Evolutionary conservation across 1,140 invertebrate genomes (phyloP), one percentile per base, ranked within the genome.

Genomic region (Pygmarrhopalites habei): DNA sequence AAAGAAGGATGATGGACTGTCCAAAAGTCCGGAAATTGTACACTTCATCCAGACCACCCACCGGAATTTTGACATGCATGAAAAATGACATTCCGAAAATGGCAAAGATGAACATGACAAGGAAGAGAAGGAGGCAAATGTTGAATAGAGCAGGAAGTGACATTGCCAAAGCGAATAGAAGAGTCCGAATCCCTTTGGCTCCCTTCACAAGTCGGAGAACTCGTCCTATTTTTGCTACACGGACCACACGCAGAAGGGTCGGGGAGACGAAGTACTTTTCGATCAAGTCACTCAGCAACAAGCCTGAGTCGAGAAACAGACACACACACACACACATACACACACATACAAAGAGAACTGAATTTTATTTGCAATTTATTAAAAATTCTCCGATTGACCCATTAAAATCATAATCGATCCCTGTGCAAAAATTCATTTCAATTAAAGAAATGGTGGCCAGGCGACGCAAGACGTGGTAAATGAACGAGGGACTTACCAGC

Each of bases 21-120:
- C 90, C 89, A 77, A 98, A 98, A n/a, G 95, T 98, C 77, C 94
- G 90, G 78, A 98, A 98, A 78, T 98, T 98, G 81, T 96, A 98
- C 53, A 94, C 91, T 75, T 95, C 92, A 74, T 97, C 94, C 62
- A 98, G 81, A 51, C 93, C 94, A 71, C 87, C 90, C 5, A 72
- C 70, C 5, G 29, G 29, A 73, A 90, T 83, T 77, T 93, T 94
- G 58, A 97, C 93, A 78, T 95, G 88, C 92, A 95, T 96, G 79
- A 98, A 98, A 82, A 98, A 98, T 51, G 92, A 96, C 95, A 98
- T 98, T 64, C 95, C 95, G 77, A 98, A 97, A 74, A 69, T 64
- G 71, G 94, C 93, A 77, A 97, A 98, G 77, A 98, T 98, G 79
- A 98, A 98, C 91, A 98, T 97, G 71, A 98, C 92, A 71, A 98